Conservation (phyloP, 2,113 vertebrate genomes). For the Varanus salvator region DNA sequence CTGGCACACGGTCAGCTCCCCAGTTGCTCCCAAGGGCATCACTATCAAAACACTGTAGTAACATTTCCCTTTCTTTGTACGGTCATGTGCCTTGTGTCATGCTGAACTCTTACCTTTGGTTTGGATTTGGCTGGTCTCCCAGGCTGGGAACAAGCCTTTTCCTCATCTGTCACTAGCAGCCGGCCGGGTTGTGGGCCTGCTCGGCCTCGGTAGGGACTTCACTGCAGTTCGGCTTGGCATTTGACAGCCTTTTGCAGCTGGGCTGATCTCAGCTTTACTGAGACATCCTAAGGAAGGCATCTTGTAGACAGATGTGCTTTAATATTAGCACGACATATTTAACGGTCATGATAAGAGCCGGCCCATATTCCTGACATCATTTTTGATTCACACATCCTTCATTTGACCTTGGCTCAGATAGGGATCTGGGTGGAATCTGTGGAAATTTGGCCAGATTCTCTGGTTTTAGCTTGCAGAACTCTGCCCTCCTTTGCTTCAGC, state of each 20-base stretch:
- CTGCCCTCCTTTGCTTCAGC: too few species aligned
- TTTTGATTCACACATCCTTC: not conserved
- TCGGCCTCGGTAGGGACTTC: conserved; percentile 33
- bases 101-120: conserved; percentile 19
- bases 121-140: not conserved
- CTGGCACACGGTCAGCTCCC: not conserved
- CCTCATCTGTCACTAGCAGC: not conserved
- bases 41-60: conserved; percentile 4
- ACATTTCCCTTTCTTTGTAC: conserved; percentile 13
- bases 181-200: not conserved
- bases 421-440: too few species aligned
- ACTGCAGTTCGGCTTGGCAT: conserved; percentile 16
- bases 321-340: not conserved
- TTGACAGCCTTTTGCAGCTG: conserved; percentile 23
- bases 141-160: not conserved
- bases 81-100: conserved; percentile 22
- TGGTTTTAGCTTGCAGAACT: too few species aligned
- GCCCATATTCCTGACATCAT: too few species aligned
- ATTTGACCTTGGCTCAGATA: not conserved
- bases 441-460: too few species aligned
- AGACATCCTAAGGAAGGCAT: not conserved
- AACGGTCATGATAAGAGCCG: not conserved
- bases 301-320: not conserved
- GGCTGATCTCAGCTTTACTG: conserved; percentile 11
- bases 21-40: not conserved